Percentiles rank a stretch among this genome's conserved stretches.
Evolutionary conservation across 2,888 invertebrate genomes (phyloP).

Genomic region (Drosophila tripunctata): DNA sequence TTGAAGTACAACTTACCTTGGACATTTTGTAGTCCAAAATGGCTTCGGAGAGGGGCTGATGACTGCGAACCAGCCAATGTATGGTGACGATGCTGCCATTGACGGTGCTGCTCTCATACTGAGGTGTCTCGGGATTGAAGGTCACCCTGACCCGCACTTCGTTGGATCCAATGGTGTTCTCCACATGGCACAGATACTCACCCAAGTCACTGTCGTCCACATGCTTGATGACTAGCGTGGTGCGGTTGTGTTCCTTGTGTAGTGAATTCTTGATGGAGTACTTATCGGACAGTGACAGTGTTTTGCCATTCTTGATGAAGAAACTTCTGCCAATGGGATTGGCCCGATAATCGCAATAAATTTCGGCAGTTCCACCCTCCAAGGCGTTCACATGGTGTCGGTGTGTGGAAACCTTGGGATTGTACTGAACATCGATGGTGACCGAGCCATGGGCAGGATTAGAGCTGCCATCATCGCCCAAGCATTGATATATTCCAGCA

Average conservation of each 20-base stretch:
- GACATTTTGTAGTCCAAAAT: slow-evolving; percentile 81
- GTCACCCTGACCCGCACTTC: slow-evolving; percentile 74
- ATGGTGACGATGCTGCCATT: slow-evolving; percentile 77
- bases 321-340: slow-evolving; percentile 74
- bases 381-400: slow-evolving; percentile 81
- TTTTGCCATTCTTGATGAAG: slow-evolving; percentile 77
- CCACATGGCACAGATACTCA: slow-evolving; percentile 89
- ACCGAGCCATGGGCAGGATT: slow-evolving; percentile 79
- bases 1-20: slow-evolving; percentile 74
- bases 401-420: slow-evolving; percentile 81
- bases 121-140: slow-evolving; percentile 81
- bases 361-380: slow-evolving; percentile 70
- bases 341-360: slow-evolving; percentile 82
- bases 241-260: slow-evolving; percentile 81
- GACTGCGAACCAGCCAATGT: slow-evolving; percentile 82
- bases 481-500: slow-evolving; percentile 81
- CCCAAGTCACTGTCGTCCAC: slow-evolving; percentile 89
- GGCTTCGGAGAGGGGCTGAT: slow-evolving; percentile 82
- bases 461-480: slow-evolving; percentile 79
- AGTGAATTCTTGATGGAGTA: slow-evolving; percentile 84
- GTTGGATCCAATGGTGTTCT: slow-evolving; percentile 80
- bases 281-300: slow-evolving; percentile 73
- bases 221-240: slow-evolving; percentile 88
- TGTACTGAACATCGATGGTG: slow-evolving; percentile 79
- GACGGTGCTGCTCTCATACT: slow-evolving; percentile 74